These are phyloP conservation scores for Montipora foliosa DNA, from an alignment of 64 coral and sea anemone species.

Conservation along the genomic window DNA sequence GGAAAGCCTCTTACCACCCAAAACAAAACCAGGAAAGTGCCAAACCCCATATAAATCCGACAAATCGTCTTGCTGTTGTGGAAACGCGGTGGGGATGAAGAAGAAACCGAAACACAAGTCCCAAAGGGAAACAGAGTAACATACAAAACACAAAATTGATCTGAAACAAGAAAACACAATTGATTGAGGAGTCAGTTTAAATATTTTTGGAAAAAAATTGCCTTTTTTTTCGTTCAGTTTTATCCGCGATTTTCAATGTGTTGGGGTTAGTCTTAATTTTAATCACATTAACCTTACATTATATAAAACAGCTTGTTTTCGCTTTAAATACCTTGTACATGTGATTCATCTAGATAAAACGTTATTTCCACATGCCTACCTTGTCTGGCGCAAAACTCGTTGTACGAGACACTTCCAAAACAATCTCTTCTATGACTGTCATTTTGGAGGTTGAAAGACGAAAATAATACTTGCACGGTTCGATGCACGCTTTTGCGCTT, in stretches of 20 bases:
- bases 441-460: neutral
- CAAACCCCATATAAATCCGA: constrained; percentile 76
- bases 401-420: neutral
- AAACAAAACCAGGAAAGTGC: constrained; percentile 79
- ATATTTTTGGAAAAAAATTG: neutral
- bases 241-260: neutral
- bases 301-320: no score
- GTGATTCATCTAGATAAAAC: no score
- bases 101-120: constrained; percentile 35
- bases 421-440: neutral
- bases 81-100: constrained; percentile 63
- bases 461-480: neutral
- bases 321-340: no score
- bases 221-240: neutral
- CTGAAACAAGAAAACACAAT: constrained; percentile 54
- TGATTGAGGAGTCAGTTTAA: neutral
- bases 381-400: constrained; percentile 25
- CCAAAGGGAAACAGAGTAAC: constrained; percentile 60
- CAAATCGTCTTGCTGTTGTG: constrained; percentile 18
- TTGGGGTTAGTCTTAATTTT: neutral
- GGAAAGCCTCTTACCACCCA: constrained; percentile 42
- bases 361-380: neutral
- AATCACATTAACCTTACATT: no score
- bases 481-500: neutral
- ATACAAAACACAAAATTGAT: constrained; percentile 81